Evolutionary conservation across 2,113 vertebrate genomes (phyloP).

Genomic region (Chaenogobius annularis): DNA sequence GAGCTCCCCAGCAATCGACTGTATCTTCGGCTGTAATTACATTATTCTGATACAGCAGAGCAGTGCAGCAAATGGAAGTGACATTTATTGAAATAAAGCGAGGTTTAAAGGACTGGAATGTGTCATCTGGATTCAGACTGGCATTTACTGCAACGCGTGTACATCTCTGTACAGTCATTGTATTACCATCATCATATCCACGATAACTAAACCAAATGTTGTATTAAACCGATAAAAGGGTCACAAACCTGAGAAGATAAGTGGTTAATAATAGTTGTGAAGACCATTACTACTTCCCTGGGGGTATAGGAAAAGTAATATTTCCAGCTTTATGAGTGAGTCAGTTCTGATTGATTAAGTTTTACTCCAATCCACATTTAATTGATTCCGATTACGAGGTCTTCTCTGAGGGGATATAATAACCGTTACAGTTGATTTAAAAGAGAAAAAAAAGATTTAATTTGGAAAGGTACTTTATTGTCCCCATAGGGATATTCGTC

Average conservation of each 20-base stretch:
- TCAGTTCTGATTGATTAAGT: background rate
- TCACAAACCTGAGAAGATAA: background rate
- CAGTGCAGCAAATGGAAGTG: constrained; percentile 17
- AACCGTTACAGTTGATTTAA: background rate
- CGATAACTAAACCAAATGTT: background rate
- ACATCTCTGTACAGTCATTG: background rate
- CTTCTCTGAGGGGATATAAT: background rate
- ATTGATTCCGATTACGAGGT: background rate
- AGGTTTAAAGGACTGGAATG: background rate
- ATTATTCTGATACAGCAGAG: constrained; percentile 28
- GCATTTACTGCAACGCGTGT: background rate
- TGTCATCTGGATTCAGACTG: background rate
- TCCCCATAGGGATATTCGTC: background rate
- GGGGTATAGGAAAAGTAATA: background rate
- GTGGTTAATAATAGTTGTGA: background rate
- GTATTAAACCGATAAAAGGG: too few species aligned
- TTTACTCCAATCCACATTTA: background rate
- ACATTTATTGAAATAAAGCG: background rate
- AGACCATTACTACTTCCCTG: background rate
- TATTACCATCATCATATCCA: background rate
- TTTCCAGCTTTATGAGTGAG: background rate
- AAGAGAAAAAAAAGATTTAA: background rate
- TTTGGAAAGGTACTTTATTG: background rate
- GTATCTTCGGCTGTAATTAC: constrained; percentile 25
- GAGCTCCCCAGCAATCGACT: constrained; percentile 14